Base-by-base conservation (phyloP, 2,797 vertebrate genomes). In the Thripadectes ignobilis region DNA sequence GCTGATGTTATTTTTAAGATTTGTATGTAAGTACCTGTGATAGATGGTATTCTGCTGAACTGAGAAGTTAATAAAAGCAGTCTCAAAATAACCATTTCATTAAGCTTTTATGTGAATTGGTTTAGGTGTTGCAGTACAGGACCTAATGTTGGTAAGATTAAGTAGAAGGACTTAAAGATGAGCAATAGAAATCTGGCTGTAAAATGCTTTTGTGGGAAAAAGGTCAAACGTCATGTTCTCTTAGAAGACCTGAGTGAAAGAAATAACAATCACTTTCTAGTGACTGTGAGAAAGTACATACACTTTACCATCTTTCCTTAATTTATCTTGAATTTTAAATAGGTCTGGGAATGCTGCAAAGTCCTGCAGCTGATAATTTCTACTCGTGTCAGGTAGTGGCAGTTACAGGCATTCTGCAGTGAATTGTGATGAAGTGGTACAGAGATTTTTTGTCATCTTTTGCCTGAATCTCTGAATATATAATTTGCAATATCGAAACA, bases 251-350 rank as follows among this genome's bases (percentile, higher is more conserved):
- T 88, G 84, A 89, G 54, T 87, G 63, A 96, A 81, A 71, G 83
- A 85, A 88, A 69, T 76, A 86, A 65, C 24, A 88, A 69, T 38
- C 58, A 43, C 61, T 93, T 96, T 81, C 52, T 74, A 34, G 58
- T 72, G 66, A 43, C 62, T 88, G 15, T 89, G 80, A 72, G 86
- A 88, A 75, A 15, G 34, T 79, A 51, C 39, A 62, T 77, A 51
- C 12, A 67, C 34, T 52, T 54, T 55, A 54, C 55, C 27, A 81
- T 12, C n/a, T 92, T 95, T 48, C 48, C 29, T 68, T 94, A 88
- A 62, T 89, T 87, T 81, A 57, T 76, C 68, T 85, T 87, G 89
- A 96, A 95, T 97, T 96, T 96, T 90, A 94, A 96, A 54, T 73
- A 92, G 68, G 15, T 80, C 46, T 93, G 89, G 80, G 65, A 93